Conservation (phyloP, 2,888 invertebrate species). For the Tinea semifulvella region DNA sequence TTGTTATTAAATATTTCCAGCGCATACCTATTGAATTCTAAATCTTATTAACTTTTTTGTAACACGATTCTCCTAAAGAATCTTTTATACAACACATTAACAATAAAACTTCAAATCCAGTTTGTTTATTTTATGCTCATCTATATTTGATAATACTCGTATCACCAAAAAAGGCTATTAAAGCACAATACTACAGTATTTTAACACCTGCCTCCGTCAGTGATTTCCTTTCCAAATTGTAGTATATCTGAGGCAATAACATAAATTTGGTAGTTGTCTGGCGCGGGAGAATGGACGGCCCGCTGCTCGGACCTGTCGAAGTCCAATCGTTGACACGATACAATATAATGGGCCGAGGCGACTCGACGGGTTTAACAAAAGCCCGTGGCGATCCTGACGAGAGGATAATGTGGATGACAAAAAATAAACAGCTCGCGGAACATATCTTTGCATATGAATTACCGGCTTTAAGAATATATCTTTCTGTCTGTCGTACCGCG, state of each 20-base stretch:
- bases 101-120: neutral
- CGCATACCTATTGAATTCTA: conserved; percentile 2
- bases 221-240: conserved; percentile 56
- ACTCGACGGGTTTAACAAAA: conserved; percentile 60
- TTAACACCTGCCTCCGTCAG: conserved; percentile 62
- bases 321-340: conserved; percentile 65
- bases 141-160: neutral
- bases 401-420: conserved; percentile 62
- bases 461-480: conserved; percentile 2
- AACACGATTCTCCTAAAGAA: neutral
- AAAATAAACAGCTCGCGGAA: conserved; percentile 28
- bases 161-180: conserved; percentile 4
- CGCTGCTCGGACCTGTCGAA: conserved; percentile 39
- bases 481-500: neutral
- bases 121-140: neutral
- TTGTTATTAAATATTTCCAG: conserved; percentile 22
- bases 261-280: conserved; percentile 62
- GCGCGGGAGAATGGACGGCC: conserved; percentile 49
- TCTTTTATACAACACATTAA: neutral
- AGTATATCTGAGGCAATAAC: conserved; percentile 63
- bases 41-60: conserved; percentile 6
- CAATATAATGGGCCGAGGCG: conserved; percentile 59
- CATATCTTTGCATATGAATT: conserved; percentile 13
- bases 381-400: conserved; percentile 63
- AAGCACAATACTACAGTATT: conserved; percentile 25